These are phyloP conservation scores for Malaclemys terrapin DNA, from an alignment of 2,113 vertebrate species.

Conservation along the genomic window DNA sequence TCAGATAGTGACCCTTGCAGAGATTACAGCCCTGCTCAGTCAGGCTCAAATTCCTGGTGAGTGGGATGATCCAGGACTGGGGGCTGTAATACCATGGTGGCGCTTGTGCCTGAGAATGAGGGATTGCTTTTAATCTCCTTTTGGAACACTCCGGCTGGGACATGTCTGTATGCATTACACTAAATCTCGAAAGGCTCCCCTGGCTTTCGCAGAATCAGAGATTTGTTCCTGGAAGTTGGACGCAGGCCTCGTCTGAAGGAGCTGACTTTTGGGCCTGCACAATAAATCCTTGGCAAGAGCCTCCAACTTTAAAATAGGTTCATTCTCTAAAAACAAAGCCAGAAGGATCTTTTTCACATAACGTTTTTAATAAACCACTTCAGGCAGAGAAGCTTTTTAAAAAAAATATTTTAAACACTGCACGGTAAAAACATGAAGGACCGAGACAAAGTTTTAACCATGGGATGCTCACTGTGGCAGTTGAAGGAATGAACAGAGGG, in stretches of 20 bases:
- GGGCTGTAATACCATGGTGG: background rate
- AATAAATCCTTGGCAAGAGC: background rate
- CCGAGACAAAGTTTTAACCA: background rate
- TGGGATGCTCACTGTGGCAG: background rate
- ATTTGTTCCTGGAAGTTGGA: accelerated
- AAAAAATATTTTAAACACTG: background rate
- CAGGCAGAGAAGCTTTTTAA: too few relatives aligned
- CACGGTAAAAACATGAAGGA: background rate
- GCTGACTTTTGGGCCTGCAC: background rate
- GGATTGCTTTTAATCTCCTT: background rate
- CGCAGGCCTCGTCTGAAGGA: background rate
- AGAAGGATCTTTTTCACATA: background rate
- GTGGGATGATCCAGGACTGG: accelerated
- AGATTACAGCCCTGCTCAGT: background rate
- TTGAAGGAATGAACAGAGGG: background rate
- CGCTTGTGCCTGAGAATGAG: accelerated
- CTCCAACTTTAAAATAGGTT: background rate
- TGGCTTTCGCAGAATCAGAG: background rate
- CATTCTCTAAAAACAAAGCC: background rate
- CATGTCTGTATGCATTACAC: background rate
- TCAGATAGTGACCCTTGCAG: background rate
- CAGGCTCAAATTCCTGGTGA: background rate
- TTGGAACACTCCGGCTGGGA: background rate
- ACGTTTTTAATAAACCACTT: background rate
- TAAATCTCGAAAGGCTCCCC: background rate